Conservation (phyloP, 2,113 vertebrate species). For the Parotia lawesii region DNA sequence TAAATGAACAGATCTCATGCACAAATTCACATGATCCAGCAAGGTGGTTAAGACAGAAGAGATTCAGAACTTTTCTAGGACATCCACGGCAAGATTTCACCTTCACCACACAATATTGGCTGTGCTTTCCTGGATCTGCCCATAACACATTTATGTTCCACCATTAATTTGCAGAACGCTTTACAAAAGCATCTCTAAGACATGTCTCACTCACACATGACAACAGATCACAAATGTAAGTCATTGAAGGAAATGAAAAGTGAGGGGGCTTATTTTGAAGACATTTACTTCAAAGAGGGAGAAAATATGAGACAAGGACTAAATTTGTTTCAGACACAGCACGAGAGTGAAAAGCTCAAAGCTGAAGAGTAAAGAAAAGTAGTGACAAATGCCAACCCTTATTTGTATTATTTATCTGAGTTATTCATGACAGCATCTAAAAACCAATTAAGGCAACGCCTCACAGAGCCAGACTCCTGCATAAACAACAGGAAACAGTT, state of each 20-base stretch:
- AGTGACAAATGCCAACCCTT: background rate
- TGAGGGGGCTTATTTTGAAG: background rate
- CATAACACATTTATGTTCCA: background rate
- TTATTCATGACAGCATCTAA: background rate
- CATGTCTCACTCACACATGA: background rate
- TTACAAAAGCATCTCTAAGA: background rate
- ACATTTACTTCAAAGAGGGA: slow-evolving; percentile 2
- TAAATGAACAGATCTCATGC: background rate
- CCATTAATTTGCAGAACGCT: background rate
- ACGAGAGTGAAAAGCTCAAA: background rate
- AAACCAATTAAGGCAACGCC: background rate
- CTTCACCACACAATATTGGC: background rate
- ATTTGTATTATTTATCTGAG: slow-evolving; percentile 34
- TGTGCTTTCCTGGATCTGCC: background rate
- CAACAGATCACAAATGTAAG: background rate
- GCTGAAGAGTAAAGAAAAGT: background rate
- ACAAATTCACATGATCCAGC: background rate
- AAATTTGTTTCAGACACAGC: background rate
- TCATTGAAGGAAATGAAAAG: background rate
- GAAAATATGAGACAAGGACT: background rate
- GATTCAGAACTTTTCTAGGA: background rate
- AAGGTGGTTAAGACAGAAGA: background rate
- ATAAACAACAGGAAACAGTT: background rate
- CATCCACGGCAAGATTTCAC: background rate
- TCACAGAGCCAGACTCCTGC: background rate